phyloP scores from a whole-genome alignment of 2,797 vertebrate species.

The Muscicapa striata region DNA sequence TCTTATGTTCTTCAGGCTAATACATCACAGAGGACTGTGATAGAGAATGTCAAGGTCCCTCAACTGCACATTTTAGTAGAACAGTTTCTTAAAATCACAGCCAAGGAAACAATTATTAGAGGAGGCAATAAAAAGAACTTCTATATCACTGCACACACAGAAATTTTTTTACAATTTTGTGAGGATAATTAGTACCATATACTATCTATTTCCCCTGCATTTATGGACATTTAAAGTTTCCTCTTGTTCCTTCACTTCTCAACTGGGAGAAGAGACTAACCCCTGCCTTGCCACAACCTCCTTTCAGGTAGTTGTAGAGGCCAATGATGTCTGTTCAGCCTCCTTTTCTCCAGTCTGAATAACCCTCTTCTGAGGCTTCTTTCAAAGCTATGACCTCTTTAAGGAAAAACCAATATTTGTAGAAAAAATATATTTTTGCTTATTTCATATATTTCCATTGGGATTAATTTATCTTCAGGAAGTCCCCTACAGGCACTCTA shows the following conservation, averaged over 20 bases:
- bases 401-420: background rate
- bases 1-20: background rate
- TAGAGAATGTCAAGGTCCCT: background rate
- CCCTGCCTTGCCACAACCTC: background rate
- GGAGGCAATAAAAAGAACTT: background rate
- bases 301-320: background rate
- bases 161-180: background rate
- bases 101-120: background rate
- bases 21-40: background rate
- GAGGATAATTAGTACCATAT: background rate
- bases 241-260: background rate
- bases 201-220: background rate
- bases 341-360: background rate
- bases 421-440: background rate
- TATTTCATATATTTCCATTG: background rate
- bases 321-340: fast-evolving
- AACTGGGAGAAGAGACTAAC: background rate
- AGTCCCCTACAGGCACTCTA: background rate
- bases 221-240: background rate
- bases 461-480: background rate
- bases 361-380: background rate
- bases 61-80: background rate
- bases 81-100: background rate
- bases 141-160: background rate
- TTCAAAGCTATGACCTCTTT: background rate